These are phyloP conservation scores for Drosophila mimica DNA, from an alignment of 2,888 invertebrate genomes.

Conservation along the genomic window DNA sequence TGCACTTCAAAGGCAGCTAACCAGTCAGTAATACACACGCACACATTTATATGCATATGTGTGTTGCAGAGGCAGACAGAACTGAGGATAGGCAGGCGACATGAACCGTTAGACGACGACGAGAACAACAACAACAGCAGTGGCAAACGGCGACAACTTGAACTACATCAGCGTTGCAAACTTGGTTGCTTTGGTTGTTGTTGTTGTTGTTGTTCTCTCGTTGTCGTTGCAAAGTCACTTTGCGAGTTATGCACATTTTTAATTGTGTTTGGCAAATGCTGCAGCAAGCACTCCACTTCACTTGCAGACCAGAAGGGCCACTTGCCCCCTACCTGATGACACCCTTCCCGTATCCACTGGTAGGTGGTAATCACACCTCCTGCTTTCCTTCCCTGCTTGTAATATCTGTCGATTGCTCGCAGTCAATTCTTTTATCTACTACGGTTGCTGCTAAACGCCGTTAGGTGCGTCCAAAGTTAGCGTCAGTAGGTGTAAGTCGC, in stretches of 20 bases:
- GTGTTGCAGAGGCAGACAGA: conserved; percentile 30
- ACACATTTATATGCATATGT: conserved; percentile 5
- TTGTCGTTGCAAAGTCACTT: conserved; percentile 37
- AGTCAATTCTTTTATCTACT: conserved; percentile 29
- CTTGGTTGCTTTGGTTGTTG: conserved; percentile 10
- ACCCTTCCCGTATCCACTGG: not conserved
- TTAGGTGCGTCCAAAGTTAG: conserved; percentile 52
- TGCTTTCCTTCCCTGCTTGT: not conserved
- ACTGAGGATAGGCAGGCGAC: conserved; percentile 55
- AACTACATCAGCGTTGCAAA: conserved; percentile 58
- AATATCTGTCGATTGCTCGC: conserved; percentile 38
- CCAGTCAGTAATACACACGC: conserved; percentile 35
- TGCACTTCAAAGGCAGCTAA: conserved; percentile 70
- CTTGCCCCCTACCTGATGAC: not conserved
- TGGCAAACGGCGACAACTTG: conserved; percentile 51
- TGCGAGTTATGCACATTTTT: conserved; percentile 73
- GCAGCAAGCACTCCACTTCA: conserved; percentile 61
- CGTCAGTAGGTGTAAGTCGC: conserved; percentile 27
- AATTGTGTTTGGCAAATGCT: conserved; percentile 74
- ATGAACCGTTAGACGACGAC: conserved; percentile 59
- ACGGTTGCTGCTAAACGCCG: conserved; percentile 47
- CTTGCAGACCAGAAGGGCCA: conserved; percentile 34
- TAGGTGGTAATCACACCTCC: not conserved
- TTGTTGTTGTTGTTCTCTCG: not conserved
- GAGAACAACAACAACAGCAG: conserved; percentile 29